phyloP scores from a whole-genome alignment of 1,140 invertebrate genomes.

The Temnothorax longispinosus region DNA sequence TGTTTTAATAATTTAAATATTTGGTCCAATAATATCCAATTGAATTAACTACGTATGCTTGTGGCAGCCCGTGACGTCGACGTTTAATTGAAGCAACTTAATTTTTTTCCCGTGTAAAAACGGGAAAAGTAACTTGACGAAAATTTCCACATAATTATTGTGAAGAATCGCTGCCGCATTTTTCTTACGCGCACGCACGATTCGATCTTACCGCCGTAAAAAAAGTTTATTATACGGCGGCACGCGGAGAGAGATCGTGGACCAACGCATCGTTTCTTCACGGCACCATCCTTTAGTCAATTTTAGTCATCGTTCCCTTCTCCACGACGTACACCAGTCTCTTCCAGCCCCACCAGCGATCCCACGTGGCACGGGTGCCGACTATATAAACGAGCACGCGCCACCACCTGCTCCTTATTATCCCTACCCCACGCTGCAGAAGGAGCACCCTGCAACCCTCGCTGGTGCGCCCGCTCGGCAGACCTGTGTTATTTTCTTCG shows the following conservation, averaged over 20 bases:
- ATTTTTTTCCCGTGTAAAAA: background rate
- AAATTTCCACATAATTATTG: background rate
- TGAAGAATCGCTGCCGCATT: background rate
- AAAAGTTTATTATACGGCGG: slow-evolving; percentile 26
- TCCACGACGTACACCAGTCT: slow-evolving; percentile 45
- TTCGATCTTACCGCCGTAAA: background rate
- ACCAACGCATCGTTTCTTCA: slow-evolving; percentile 44
- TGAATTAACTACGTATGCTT: too few relatives aligned
- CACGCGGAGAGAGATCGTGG: background rate
- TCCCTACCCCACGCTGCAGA: slow-evolving; percentile 66
- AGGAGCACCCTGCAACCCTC: slow-evolving; percentile 66
- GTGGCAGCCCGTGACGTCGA: too few relatives aligned
- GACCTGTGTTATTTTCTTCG: slow-evolving; percentile 65
- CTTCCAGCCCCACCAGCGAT: slow-evolving; percentile 49
- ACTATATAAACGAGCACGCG: slow-evolving; percentile 75
- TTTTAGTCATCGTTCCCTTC: background rate
- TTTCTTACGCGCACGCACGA: background rate
- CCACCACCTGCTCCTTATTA: slow-evolving; percentile 77
- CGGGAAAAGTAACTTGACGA: background rate
- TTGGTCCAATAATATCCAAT: too few relatives aligned
- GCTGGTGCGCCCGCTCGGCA: slow-evolving; percentile 28
- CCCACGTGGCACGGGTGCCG: slow-evolving; percentile 73
- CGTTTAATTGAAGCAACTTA: too few relatives aligned
- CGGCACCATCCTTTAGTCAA: slow-evolving; percentile 1
- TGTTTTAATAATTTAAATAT: too few relatives aligned